Evolutionary conservation across 2,888 invertebrate species (phyloP), one percentile per base, ranked within the genome.

Genomic region (Ctena decussata): DNA sequence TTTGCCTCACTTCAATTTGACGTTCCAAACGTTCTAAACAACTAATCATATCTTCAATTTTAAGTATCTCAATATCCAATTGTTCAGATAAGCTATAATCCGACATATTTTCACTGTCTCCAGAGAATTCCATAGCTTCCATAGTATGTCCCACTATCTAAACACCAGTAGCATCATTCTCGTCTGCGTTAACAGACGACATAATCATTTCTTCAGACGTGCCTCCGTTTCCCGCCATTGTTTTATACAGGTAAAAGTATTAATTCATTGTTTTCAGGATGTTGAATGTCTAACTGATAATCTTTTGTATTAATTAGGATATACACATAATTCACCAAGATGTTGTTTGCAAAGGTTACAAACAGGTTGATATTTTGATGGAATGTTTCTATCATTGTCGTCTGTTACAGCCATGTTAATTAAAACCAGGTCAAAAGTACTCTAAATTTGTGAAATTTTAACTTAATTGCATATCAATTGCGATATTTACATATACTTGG

Each of bases 1-100:
- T 79, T 71, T 73, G 75, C 27, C 65, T 46, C n/a, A 74, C 72
- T 35, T 83, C 76, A 49, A 87, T 78, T 32, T 81, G 82, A 60
- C 87, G 87, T 84, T 89, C 89, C 82, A 89, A 57, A 53, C 53
- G 80, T 72, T 87, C 87, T 73, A 89, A 82, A 82, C 82, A 87
- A 30, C 77, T 80, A 35, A 89, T 84, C 89, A 89, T 85, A 65
- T 82, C 84, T 70, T 85, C 72, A 53, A 89, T 65, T 80, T 85
- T 85, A 73, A 80, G 65, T 65, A 89, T 82, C 72, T 89, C 89
- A 35, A 84, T 82, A 84, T 89, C 87, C 73, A 89, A 75, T 80
- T 87, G 85, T 78, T 85, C 82, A 37, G 84, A 83, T 80, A 89
- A 83, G 49, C 81, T 75, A 49, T 44, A 77, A 60, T 83, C 80